Base-by-base conservation (phyloP, 92 coral and sea anemone species). In the Zoanthus solanderi region DNA sequence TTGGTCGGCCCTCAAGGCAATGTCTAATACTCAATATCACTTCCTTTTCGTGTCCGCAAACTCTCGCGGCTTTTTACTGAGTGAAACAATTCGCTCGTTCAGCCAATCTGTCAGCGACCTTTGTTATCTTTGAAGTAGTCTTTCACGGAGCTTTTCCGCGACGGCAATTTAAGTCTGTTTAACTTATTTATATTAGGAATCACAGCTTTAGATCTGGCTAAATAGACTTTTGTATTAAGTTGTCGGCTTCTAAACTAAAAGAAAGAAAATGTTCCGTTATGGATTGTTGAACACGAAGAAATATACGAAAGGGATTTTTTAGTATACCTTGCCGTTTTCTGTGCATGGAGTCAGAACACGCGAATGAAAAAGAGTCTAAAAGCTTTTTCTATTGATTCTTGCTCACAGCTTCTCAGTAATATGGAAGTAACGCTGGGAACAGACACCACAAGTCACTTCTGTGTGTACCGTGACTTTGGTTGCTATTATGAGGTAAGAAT, bases 401-500 rank as follows among this genome's bases (percentile, higher is more conserved):
- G 10, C 79, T 78, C 78, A 7, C 86, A 95, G 98, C 92, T 95
- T 46, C 85, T 95, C 28, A 88, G 86, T 72, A 94, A 93, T 34
- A 90, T 95, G 58, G 94, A 89, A 80, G 92, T 91, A 45, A 91
- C 94, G 13, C 53, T 79, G 76, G 89, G 90, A 16, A 80, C 94
- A 14, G 91, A 91, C 37, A 14, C 31, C 52, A 89, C 94, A 9
- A 86, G 87, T 42, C 94, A 93, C 12, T 80, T 53, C 2, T 95
- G 98, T 45, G 50, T 91, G 44, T 93, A 93, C 83, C 90, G 92
- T 50, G 94, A 87, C 57, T 80, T 97, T 23, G 99, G 99, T 8
- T 97, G 99, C 80, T 77, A 93, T 7, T 97, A 92, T 83, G 94
- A 97, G 98, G 99, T 97, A 78, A 74, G 75, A 69, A 12, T 69